Evolutionary conservation across 2,888 invertebrate species (phyloP).

Genomic region (Agrotis clavis): DNA sequence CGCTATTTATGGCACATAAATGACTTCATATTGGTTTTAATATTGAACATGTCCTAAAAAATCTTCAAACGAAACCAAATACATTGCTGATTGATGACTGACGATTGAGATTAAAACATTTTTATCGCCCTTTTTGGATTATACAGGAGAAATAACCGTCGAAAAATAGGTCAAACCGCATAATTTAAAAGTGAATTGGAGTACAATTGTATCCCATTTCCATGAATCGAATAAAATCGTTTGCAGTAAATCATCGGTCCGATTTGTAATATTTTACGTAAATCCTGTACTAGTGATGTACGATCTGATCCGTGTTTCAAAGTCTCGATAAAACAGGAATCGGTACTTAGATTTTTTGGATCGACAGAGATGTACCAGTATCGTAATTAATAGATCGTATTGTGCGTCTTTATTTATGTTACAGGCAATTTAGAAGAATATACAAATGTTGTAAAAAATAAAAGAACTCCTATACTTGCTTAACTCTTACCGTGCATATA

Average conservation of each 20-base stretch:
- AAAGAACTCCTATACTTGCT: neutral
- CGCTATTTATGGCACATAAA: slow-evolving; percentile 20
- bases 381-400: neutral
- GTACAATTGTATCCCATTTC: slow-evolving; percentile 3
- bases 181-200: neutral
- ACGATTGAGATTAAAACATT: no score
- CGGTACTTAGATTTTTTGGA: no score
- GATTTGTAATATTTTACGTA: slow-evolving; percentile 42
- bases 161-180: neutral
- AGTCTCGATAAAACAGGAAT: neutral
- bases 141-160: neutral
- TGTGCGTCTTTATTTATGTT: neutral
- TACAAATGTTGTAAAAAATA: neutral
- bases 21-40: slow-evolving; percentile 32
- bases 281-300: neutral
- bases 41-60: slow-evolving; percentile 3
- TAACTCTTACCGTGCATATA: neutral
- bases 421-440: neutral
- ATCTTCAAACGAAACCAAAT: no score
- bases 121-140: neutral
- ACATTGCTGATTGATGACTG: no score
- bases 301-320: neutral
- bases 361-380: neutral
- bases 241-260: slow-evolving; percentile 45
- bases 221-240: slow-evolving; percentile 37